phyloP scores from a whole-genome alignment of 2,797 vertebrate species.

The Sardinella longiceps region DNA sequence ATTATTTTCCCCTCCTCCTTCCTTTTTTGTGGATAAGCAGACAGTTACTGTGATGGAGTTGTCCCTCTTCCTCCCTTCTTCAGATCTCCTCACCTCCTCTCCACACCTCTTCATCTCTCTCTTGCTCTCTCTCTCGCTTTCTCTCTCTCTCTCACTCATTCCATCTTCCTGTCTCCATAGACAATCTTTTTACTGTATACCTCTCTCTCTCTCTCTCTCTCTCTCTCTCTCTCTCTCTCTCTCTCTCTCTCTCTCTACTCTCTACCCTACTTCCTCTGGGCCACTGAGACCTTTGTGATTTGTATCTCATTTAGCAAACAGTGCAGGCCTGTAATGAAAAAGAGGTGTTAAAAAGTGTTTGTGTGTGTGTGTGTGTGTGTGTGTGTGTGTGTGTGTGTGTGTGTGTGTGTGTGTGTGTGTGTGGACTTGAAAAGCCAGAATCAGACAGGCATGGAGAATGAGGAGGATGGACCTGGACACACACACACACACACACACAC shows the following conservation, averaged over 20 bases:
- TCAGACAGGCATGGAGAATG: constrained; percentile 56
- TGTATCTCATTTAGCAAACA: constrained; percentile 71
- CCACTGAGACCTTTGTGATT: constrained; percentile 60
- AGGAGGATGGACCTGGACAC: constrained; percentile 26
- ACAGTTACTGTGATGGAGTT: too few relatives aligned
- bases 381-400: too few relatives aligned
- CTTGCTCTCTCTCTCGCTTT: neutral
- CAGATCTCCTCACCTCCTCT: too few relatives aligned
- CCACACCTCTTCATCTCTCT: too few relatives aligned
- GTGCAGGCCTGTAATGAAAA: constrained; percentile 24
- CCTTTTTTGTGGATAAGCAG: neutral
- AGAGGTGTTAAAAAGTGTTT: neutral
- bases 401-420: neutral
- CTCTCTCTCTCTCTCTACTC: too few relatives aligned
- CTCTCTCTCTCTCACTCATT: neutral
- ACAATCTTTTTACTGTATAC: neutral
- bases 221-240: neutral
- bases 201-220: neutral
- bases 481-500: too few relatives aligned
- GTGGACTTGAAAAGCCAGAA: constrained; percentile 52
- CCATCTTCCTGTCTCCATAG: neutral
- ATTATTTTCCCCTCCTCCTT: too few relatives aligned
- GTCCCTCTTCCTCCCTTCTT: neutral
- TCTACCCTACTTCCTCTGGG: constrained; percentile 62
- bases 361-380: too few relatives aligned